A percentile compares a stretch with the other conserved stretches of the same genome.
Evolutionary conservation across 2,888 invertebrate species (phyloP).

Genomic region (Tipula confusa): DNA sequence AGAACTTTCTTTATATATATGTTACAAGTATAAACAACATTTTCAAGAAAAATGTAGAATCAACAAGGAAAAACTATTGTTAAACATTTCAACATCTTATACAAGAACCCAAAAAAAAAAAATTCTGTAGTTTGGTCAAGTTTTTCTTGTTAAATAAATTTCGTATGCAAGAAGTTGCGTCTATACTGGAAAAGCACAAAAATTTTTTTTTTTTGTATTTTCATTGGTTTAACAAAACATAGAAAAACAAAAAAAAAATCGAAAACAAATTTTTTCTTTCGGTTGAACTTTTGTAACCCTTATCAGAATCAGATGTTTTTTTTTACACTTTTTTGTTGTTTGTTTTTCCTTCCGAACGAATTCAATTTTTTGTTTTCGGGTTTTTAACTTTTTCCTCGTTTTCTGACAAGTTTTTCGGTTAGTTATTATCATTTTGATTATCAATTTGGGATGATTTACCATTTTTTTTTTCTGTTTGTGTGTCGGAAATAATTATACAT

Average conservation of each 20-base stretch:
- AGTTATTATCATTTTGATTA: slow-evolving; percentile 25
- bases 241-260: neutral
- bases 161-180: neutral
- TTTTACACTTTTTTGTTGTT: neutral
- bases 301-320: neutral
- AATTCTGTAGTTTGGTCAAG: neutral
- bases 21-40: too few species aligned
- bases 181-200: too few species aligned
- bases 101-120: neutral
- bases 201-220: neutral
- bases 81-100: too few species aligned
- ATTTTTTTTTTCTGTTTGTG: neutral
- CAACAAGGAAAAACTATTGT: too few species aligned
- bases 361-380: neutral
- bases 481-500: neutral
- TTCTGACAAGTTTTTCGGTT: neutral
- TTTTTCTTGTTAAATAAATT: neutral
- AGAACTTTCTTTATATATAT: too few species aligned
- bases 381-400: neutral
- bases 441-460: neutral
- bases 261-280: neutral
- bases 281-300: neutral
- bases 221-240: neutral
- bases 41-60: too few species aligned
- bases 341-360: neutral